phyloP scores from a whole-genome alignment of 2,113 vertebrate species.

The Cyprinodon brontotheroides region DNA sequence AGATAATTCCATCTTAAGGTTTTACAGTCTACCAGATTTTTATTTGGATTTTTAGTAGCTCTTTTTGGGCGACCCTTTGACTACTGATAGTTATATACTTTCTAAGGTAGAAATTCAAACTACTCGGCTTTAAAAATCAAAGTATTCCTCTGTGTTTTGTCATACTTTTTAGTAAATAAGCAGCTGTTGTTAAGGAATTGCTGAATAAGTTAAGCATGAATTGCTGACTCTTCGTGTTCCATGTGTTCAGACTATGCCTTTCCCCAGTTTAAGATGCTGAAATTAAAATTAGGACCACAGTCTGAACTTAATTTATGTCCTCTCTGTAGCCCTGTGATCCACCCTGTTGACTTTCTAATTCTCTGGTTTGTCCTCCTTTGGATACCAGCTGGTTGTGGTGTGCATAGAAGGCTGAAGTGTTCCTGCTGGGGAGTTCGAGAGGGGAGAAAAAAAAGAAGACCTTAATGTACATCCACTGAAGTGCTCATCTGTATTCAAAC shows the following conservation, averaged over 20 bases:
- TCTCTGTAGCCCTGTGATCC: constrained; percentile 49
- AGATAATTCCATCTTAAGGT: background rate
- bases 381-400: constrained; percentile 51
- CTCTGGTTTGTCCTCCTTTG: constrained; percentile 36
- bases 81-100: background rate
- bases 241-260: constrained; percentile 21
- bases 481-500: constrained; percentile 78
- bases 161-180: background rate
- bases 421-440: constrained; percentile 33
- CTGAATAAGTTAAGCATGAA: constrained; percentile 6
- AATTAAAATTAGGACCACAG: constrained; percentile 35
- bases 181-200: constrained; percentile 6
- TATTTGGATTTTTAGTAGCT: background rate
- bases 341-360: constrained; percentile 50
- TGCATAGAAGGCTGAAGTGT: constrained; percentile 25
- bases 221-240: background rate
- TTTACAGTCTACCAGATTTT: background rate
- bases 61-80: background rate
- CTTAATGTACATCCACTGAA: constrained; percentile 70
- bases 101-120: background rate
- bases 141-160: background rate
- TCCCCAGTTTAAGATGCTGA: constrained; percentile 11
- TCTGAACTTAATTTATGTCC: constrained; percentile 33
- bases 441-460: constrained; percentile 17
- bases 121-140: background rate